A percentile compares a stretch with the other conserved stretches of the same genome.
phyloP scores from a whole-genome alignment of 2,113 vertebrate species.

The Sylvilagus bachmani region DNA sequence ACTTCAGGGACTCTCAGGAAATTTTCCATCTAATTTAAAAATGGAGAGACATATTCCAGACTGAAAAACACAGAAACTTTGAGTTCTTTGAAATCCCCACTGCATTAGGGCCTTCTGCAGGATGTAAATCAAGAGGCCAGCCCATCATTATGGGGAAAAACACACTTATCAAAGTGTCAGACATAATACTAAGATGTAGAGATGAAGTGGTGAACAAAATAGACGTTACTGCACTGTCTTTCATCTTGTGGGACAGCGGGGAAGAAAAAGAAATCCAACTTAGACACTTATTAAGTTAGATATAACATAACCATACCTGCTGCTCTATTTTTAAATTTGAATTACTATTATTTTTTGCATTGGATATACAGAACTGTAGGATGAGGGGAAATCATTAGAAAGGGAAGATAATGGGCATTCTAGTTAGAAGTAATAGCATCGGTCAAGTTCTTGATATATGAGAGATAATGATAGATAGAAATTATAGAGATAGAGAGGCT shows the following conservation, averaged over 20 bases:
- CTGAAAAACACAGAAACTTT: neutral
- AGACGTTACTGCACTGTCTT: neutral
- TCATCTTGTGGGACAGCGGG: neutral
- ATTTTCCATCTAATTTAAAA: conserved; percentile 46
- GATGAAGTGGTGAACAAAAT: neutral
- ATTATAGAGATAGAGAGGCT: neutral
- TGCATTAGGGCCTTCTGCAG: neutral
- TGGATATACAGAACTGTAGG: neutral
- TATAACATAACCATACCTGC: neutral
- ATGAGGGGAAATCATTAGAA: neutral
- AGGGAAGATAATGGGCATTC: neutral
- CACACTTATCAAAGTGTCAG: neutral
- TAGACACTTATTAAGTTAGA: neutral
- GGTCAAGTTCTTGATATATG: neutral
- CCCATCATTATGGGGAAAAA: neutral
- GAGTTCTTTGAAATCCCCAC: neutral
- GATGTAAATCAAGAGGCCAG: neutral
- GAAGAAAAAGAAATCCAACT: neutral
- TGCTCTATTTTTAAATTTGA: neutral
- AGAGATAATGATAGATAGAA: neutral
- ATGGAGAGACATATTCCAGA: neutral
- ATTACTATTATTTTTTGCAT: neutral
- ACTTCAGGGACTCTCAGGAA: conserved; percentile 28
- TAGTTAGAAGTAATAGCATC: neutral
- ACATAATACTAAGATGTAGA: neutral